Evolutionary conservation across 2,888 invertebrate genomes (phyloP), one percentile per base, ranked within the genome.

Genomic region (Rhabditoides inermis): DNA sequence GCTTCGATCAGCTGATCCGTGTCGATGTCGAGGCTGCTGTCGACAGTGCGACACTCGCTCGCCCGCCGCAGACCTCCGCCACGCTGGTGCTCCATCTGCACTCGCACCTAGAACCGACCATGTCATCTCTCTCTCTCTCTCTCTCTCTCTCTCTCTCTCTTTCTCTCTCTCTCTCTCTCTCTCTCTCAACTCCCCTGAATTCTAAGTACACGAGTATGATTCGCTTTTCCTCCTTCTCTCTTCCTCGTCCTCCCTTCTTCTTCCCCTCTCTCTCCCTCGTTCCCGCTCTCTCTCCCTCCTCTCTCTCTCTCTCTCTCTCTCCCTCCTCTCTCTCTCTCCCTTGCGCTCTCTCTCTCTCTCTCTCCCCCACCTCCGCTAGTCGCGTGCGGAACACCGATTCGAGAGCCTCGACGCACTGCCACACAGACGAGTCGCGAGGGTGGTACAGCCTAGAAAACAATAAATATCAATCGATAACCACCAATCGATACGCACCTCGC

Each of bases 331-430:
- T 45, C 45, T 28, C 23, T 18, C 23, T 22, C 18, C 10, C n/a
- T 37, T 22, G 36, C 37, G 45, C 4, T 36, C n/a, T 39, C 42
- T 2, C 36, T 48, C 40, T 47, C 36, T 3, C 23, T 49, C 12
- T 45, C 2, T 51, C 42, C 3, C 42, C 37, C 26, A 56, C 49
- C n/a, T 58, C 56, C 10, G 40, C 36, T 46, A 65, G 36, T n/a
- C 56, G 46, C 28, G 88, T 87, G 77, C 89, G 88, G 82, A 95
- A 94, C 79, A 87, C 91, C 56, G 88, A 87, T 81, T 95, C 94
- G 60, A 95, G 82, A 50, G 88, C 86, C 78, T 92, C 91, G 23
- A 94, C 94, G 81, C 91, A 91, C 76, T 90, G 87, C 81, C 88
- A 92, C 81, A 92, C 91, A 58, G 89, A 88, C 20, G 92, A 90